Conservation (phyloP, 23 tunicate genomes). For the Halocynthia roretzi region DNA sequence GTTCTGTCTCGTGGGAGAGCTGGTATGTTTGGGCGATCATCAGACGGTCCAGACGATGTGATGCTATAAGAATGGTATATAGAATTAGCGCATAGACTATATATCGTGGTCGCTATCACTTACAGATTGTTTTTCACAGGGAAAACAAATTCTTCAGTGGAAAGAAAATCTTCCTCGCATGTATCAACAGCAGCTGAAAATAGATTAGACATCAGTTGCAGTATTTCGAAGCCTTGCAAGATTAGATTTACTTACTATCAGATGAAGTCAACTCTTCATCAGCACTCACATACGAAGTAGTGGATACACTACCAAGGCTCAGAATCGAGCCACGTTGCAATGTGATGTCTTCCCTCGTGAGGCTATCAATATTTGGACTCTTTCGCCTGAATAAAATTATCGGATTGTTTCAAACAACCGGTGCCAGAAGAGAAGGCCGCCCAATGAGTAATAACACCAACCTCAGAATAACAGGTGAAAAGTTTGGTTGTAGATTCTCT, state of each 20-base stretch:
- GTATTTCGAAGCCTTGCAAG: not conserved
- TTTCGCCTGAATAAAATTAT: too few species aligned
- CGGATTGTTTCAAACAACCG: too few species aligned
- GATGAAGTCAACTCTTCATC: constrained; percentile 19
- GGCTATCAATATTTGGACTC: not conserved
- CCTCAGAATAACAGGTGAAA: too few species aligned
- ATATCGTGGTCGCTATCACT: too few species aligned
- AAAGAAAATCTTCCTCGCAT: constrained; percentile 9
- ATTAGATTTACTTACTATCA: constrained; percentile 4
- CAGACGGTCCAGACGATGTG: too few species aligned
- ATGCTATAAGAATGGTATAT: too few species aligned
- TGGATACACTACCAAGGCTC: constrained; percentile 10
- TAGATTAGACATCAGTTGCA: not conserved
- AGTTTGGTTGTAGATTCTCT: too few species aligned
- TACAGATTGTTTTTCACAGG: not conserved
- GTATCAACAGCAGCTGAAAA: constrained; percentile 11
- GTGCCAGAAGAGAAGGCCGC: too few species aligned
- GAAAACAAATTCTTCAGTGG: constrained; percentile 6
- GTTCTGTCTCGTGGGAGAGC: too few species aligned
- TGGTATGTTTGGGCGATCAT: too few species aligned
- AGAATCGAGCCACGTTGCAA: constrained; percentile 6
- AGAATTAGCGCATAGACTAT: too few species aligned
- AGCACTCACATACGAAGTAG: constrained; percentile 15
- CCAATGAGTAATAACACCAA: too few species aligned
- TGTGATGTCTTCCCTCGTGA: constrained; percentile 11